A percentile compares a stretch with the other conserved stretches of the same genome.
phyloP scores from a whole-genome alignment of 2,113 vertebrate species.

The Sakesphorus luctuosus region DNA sequence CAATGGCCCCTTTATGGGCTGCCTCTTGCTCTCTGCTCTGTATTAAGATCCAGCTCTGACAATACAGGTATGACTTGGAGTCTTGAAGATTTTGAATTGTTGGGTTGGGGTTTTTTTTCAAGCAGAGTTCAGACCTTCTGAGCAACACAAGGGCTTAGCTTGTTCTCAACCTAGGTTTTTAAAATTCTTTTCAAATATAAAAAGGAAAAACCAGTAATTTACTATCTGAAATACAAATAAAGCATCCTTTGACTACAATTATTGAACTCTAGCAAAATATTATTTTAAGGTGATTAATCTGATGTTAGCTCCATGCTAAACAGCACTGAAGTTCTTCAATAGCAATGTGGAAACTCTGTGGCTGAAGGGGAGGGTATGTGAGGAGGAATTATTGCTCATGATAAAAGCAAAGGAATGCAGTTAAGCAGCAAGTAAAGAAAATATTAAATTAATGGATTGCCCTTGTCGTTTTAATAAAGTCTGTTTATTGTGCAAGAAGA shows the following conservation, averaged over 20 bases:
- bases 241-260: slow-evolving; percentile 32
- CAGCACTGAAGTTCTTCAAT: not conserved
- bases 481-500: not conserved
- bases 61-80: slow-evolving; percentile 16
- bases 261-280: not conserved
- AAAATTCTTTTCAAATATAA: not conserved
- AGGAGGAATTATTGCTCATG: not conserved
- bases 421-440: not conserved
- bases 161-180: not conserved
- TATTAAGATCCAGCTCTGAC: not conserved
- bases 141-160: slow-evolving; percentile 11
- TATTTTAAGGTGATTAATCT: not conserved
- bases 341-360: not conserved
- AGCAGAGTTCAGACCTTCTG: not conserved
- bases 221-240: slow-evolving; percentile 7
- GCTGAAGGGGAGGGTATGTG: not conserved
- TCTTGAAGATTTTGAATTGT: slow-evolving; percentile 8
- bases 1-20: slow-evolving; percentile 52
- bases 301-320: not conserved
- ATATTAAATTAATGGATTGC: not conserved
- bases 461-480: not conserved
- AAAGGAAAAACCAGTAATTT: slow-evolving; percentile 7
- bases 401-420: slow-evolving; percentile 1
- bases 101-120: not conserved
- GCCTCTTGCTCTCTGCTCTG: not conserved